These are phyloP conservation scores for Dorcus parallelipipedus DNA, from an alignment of 2,888 invertebrate genomes.

Conservation along the genomic window DNA sequence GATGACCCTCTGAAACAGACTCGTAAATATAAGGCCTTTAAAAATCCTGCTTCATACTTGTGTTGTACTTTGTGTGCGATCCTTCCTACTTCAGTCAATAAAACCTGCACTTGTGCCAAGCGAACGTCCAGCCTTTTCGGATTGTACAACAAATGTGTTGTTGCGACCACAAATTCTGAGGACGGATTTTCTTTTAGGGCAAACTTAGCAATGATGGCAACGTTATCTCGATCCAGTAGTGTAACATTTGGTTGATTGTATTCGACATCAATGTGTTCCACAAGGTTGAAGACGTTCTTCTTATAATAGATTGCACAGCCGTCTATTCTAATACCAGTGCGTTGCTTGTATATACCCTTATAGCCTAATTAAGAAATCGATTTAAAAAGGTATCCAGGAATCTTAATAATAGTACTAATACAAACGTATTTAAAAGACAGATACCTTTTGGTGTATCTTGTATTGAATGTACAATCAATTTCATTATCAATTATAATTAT, in stretches of 20 bases:
- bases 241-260: constrained; percentile 60
- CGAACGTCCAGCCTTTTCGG: constrained; percentile 85
- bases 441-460: not conserved
- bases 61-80: constrained; percentile 56
- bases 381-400: constrained; percentile 1
- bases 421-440: not conserved
- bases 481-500: too few relatives aligned
- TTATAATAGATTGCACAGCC: constrained; percentile 90
- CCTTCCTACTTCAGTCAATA: constrained; percentile 82
- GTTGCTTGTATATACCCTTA: constrained; percentile 73
- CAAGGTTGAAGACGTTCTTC: constrained; percentile 60
- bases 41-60: constrained; percentile 7
- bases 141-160: constrained; percentile 93
- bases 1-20: constrained; percentile 7
- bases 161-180: constrained; percentile 73
- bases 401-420: not conserved
- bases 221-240: constrained; percentile 80
- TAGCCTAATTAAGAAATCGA: constrained; percentile 57
- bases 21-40: not conserved
- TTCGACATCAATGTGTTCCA: constrained; percentile 68
- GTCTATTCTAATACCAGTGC: constrained; percentile 76
- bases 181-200: constrained; percentile 52
- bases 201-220: constrained; percentile 78
- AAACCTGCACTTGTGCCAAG: constrained; percentile 79
- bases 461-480: too few relatives aligned